phyloP scores from a whole-genome alignment of 2,797 vertebrate species.

The Cyprinella venusta region DNA sequence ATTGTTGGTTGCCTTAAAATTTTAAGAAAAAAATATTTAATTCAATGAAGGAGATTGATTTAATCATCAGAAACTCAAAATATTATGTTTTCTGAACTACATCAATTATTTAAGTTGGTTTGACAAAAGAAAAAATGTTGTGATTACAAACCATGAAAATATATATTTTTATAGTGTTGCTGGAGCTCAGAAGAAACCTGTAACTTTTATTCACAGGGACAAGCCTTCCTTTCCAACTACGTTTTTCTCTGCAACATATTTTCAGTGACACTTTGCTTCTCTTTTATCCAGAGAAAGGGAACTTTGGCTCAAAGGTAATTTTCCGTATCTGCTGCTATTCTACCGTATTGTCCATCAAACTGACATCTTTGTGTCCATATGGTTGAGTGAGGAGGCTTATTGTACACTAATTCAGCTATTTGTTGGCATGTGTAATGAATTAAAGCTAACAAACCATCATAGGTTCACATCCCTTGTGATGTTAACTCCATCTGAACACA shows the following conservation, averaged over 20 bases:
- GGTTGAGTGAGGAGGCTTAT: slow-evolving; percentile 7
- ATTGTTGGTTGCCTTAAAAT: too few relatives aligned
- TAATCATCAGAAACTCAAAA: too few relatives aligned
- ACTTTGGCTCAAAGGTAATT: background rate
- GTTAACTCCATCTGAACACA: slow-evolving; percentile 67
- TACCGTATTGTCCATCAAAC: slow-evolving; percentile 29
- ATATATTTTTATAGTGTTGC: too few relatives aligned
- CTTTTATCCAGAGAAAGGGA: slow-evolving; percentile 1
- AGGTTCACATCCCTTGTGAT: slow-evolving; percentile 43
- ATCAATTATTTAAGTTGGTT: too few relatives aligned
- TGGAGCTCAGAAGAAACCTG: background rate
- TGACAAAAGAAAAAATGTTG: too few relatives aligned
- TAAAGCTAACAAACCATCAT: slow-evolving; percentile 37
- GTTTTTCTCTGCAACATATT: background rate
- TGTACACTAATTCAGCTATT: slow-evolving; percentile 22
- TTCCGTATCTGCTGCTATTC: background rate
- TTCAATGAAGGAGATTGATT: too few relatives aligned
- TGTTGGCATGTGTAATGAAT: slow-evolving; percentile 35
- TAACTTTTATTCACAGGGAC: background rate
- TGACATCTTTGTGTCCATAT: slow-evolving; percentile 11
- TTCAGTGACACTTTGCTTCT: background rate
- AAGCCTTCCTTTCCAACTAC: background rate
- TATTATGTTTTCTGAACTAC: too few relatives aligned
- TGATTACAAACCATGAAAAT: too few relatives aligned
- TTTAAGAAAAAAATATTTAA: too few relatives aligned